A percentile compares a stretch with the other conserved stretches of the same genome.
Conservation (phyloP, 2,888 invertebrate species). For the Hyalella azteca region DNA sequence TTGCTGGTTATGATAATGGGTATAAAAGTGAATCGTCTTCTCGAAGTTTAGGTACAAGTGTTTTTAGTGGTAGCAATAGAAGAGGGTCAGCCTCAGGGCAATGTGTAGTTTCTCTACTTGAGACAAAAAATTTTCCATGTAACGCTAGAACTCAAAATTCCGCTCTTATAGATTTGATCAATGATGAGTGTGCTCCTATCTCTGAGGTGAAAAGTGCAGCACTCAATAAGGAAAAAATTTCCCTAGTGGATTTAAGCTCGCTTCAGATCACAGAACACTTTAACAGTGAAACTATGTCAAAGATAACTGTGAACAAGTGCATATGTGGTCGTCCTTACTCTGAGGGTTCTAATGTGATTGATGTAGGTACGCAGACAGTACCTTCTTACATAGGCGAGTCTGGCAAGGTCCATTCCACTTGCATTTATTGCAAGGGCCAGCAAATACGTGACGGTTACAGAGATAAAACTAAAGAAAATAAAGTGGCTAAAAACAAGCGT, state of each 20-base stretch:
- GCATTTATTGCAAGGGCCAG: constrained; percentile 57
- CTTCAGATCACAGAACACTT: constrained; percentile 1
- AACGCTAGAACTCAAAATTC: background rate
- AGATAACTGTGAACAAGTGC: constrained; percentile 11
- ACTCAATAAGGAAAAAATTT: background rate
- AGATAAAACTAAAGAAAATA: background rate
- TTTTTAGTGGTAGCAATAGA: background rate
- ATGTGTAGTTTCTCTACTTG: too few relatives aligned
- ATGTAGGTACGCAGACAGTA: constrained; percentile 56
- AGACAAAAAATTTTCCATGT: too few relatives aligned
- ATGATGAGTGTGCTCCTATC: background rate
- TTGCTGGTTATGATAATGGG: background rate
- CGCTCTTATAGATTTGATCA: background rate
- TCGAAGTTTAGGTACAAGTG: too few relatives aligned
- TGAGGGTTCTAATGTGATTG: constrained; percentile 46
- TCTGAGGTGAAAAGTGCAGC: background rate
- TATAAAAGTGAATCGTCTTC: background rate
- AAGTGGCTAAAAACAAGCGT: background rate
- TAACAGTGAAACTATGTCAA: background rate
- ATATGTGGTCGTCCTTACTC: constrained; percentile 29
- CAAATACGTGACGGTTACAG: constrained; percentile 41
- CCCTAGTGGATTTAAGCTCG: background rate
- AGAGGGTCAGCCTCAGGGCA: background rate
- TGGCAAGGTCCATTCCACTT: constrained; percentile 55
- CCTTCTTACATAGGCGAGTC: constrained; percentile 57